Base-by-base conservation (phyloP, 2,113 vertebrate species). In the Vulpes lagopus region DNA sequence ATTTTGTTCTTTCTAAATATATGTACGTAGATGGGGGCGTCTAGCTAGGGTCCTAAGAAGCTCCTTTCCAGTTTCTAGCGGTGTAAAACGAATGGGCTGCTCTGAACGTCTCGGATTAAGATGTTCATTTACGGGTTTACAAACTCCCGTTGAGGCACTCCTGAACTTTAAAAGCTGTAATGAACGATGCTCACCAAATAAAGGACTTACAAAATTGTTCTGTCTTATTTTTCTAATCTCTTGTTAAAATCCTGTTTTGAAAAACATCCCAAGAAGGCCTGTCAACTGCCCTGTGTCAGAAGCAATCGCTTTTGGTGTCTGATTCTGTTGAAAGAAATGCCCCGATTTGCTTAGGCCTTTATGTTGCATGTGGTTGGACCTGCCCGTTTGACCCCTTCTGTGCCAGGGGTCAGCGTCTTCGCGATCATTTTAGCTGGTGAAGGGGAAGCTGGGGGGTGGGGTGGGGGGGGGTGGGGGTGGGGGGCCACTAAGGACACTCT, bases 131-230 rank as follows among this genome's bases (percentile, higher is more conserved):
- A 62, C 0, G n/a, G n/a, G 19, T 30, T 81, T 93, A 73, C 65
- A 87, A 55, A 69, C 64, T 88, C 64, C 69, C 49, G 51, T 22
- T 22, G 38, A 73, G 88, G 7, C n/a, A 20, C 32, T 16, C 11
- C 14, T 73, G 30, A 55, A 65, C n/a, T 71, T 91, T 62, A 53
- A 59, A 81, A 59, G 89, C 30, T 96, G 94, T 81, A 98, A 97
- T 98, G 97, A 98, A 97, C 59, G 25, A 9, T 90, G 10, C 84
- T 97, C 98, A 96, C 80, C 60, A 87, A 98, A 90, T 91, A 97
- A 98, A 97, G 55, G 74, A 96, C 91, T 80, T 86, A 81, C 94
- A 90, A 80, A 73, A 95, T 95, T 81, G 60, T 95, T 71, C 89
- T 98, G 60, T 80, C 87, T 98, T 96, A 90, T 80, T 81, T 89